Evolutionary conservation across 1,140 invertebrate species (phyloP), one percentile per base, ranked within the genome.

Genomic region (Heterodera carotae): DNA sequence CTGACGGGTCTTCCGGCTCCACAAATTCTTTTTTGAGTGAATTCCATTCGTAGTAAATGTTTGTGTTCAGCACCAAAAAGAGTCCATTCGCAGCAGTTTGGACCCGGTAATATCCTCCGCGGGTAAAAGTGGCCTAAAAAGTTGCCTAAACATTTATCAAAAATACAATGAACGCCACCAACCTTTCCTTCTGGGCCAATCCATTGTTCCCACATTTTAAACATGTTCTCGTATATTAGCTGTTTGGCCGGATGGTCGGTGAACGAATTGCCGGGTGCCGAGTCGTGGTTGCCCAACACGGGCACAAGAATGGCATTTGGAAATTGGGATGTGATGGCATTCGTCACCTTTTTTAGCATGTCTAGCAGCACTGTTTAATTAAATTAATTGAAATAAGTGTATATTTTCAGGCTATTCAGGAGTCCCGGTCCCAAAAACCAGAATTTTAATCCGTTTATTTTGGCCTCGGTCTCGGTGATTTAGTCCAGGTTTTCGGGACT

Each of bases 261-360:
- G 69, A 85, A 86, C 2, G 48, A 76, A 69, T 86, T 85, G 2
- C 81, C 56, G n/a, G 84, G 84, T 15, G 78, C 75, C 60, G 83
- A 79, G 68, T 86, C 84, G 64, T 86, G 84, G 76, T 86, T 86
- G 15, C 84, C 84, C 69, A 85, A 82, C 31, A 79, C 78, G 27
- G 84, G 85, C 6, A 86, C 56, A 48, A 86, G 72, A 31, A 71
- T 33, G 36, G 59, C 78, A n/a, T 70, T 43, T 7, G 79, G 80
- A 56, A 84, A 84, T 22, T 48, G 60, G 31, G 62, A 8, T n/a
- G 27, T 72, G 29, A 77, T 78, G 15, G 62, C 33, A 27, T 70
- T 60, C 7, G 84, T 82, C 5, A 81, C 80, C 4, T 31, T 68
- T n/a, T 33, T 69, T 29, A 86, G 72, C 6, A 78, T 71, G 71